Conservation (phyloP, 2,113 vertebrate genomes). For the Gadus macrocephalus region DNA sequence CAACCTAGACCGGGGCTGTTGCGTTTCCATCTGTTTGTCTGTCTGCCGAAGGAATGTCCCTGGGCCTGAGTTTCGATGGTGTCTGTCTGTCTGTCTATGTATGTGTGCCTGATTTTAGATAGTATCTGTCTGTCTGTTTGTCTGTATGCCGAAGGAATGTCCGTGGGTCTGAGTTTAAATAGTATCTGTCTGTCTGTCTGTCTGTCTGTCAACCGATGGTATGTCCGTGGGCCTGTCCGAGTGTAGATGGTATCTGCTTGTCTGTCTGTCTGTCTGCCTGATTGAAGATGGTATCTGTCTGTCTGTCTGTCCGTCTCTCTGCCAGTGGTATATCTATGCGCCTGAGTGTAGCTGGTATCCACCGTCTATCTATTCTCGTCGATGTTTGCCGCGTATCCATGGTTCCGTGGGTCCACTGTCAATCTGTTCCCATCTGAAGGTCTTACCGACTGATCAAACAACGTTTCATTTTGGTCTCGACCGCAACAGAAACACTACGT, state of each 20-base stretch:
- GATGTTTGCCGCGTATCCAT: too few species aligned
- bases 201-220: constrained; percentile 31
- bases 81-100: neutral
- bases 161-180: neutral
- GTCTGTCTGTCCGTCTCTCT: neutral
- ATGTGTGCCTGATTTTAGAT: too few species aligned
- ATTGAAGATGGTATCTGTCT: neutral
- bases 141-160: neutral
- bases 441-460: too few species aligned
- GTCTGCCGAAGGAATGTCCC: constrained; percentile 27
- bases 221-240: constrained; percentile 40
- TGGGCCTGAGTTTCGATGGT: neutral
- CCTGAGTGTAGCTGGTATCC: neutral
- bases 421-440: too few species aligned
- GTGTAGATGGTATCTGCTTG: too few species aligned
- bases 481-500: too few species aligned
- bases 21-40: constrained; percentile 30
- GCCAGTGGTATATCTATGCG: neutral
- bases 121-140: constrained; percentile 11
- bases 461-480: too few species aligned
- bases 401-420: too few species aligned
- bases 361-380: neutral
- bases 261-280: too few species aligned
- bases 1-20: too few species aligned
- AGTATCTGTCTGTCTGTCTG: neutral